Evolutionary conservation across 2,888 invertebrate genomes (phyloP), one percentile per base, ranked within the genome.

Genomic region (Meandrusa payeni): DNA sequence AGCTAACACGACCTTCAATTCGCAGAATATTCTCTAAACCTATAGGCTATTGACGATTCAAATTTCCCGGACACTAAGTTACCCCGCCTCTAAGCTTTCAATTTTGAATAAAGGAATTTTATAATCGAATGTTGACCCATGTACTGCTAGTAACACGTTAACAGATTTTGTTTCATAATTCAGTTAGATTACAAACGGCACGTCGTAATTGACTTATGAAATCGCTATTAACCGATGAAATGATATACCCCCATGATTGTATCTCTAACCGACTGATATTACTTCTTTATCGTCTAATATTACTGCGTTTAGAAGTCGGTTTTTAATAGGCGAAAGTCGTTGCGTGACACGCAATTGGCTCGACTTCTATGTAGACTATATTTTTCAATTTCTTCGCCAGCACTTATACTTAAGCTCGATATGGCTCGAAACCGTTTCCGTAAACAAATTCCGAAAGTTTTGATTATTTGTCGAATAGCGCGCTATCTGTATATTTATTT

Each of bases 301-400:
- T 41, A 48, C 58, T 32, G 54, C 64, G 61, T 61, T 56, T 12
- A 15, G 33, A 19, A 41, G 41, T 38, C 43, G 67, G 67, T 65
- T 74, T 76, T 69, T 75, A 76, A 80, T 76, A 78, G 80, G 83
- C 76, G 85, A 86, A 86, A 83, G 85, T 81, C 72, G 73, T 74
- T 73, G 74, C 73, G 76, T 76, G 76, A 61, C 68, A 59, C 57
- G 72, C 76, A 72, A 75, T 69, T 71, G 76, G 65, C 61, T 39
- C 57, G 65, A 63, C 65, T 63, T 68, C 65, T 15, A 64, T 64
- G 60, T 57, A 56, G 57, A 61, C 55, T 62, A 50, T 55, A 57
- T 57, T 55, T 44, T 44, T 15, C 50, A 41, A 46, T 51, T 56
- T 50, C 57, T 54, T 51, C 46, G 59, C 58, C 55, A 55, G 54